A percentile compares a stretch with the other conserved stretches of the same genome.
These are phyloP conservation scores for Drosophila subsilvestris DNA, from an alignment of 2,888 invertebrate genomes.

Conservation along the genomic window DNA sequence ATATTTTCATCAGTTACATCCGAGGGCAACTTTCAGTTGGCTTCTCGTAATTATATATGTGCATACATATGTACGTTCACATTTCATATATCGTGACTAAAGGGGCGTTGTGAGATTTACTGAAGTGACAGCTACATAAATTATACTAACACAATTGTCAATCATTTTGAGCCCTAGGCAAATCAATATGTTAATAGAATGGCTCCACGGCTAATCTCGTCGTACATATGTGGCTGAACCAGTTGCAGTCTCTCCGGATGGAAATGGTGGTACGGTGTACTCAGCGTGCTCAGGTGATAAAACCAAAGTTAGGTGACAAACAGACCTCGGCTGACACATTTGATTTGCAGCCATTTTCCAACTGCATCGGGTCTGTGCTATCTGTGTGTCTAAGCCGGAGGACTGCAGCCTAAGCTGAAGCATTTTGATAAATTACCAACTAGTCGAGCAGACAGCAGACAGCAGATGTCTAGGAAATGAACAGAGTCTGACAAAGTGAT, in stretches of 20 bases:
- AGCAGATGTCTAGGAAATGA: slow-evolving; percentile 50
- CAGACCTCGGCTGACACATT: slow-evolving; percentile 41
- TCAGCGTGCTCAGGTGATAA: slow-evolving; percentile 71
- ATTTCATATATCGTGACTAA: slow-evolving; percentile 57
- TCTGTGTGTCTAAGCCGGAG: slow-evolving; percentile 25
- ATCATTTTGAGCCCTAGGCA: slow-evolving; percentile 74
- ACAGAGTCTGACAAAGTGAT: slow-evolving; percentile 46
- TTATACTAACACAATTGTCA: slow-evolving; percentile 78
- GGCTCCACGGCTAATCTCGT: slow-evolving; percentile 20
- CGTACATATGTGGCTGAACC: slow-evolving; percentile 41
- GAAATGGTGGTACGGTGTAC: background rate
- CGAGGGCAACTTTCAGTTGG: slow-evolving; percentile 52
- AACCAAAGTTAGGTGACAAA: slow-evolving; percentile 59
- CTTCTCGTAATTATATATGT: slow-evolving; percentile 14
- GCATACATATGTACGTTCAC: slow-evolving; percentile 3
- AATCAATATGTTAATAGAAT: slow-evolving; percentile 73
- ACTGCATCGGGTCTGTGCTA: slow-evolving; percentile 31
- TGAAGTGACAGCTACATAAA: slow-evolving; percentile 73
- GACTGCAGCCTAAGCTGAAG: slow-evolving; percentile 14
- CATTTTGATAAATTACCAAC: slow-evolving; percentile 58
- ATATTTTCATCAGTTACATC: slow-evolving; percentile 49
- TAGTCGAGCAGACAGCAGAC: slow-evolving; percentile 29
- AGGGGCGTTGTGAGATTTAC: slow-evolving; percentile 51
- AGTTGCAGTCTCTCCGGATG: slow-evolving; percentile 43
- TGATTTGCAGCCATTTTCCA: slow-evolving; percentile 55